Evolutionary conservation across 2,888 invertebrate species (phyloP).

Genomic region (Brachyptera putata): DNA sequence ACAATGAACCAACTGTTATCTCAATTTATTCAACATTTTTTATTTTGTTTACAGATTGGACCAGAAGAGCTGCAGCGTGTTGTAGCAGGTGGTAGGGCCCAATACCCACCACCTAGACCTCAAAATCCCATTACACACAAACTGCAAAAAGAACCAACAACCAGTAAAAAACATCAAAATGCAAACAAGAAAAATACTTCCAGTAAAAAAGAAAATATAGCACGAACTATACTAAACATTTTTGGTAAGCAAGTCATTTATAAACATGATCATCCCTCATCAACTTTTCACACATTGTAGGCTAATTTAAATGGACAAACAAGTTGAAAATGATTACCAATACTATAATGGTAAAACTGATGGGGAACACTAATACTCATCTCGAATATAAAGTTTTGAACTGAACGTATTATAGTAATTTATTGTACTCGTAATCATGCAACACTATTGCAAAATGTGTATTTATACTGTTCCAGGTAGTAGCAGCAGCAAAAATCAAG

Average conservation of each 20-base stretch:
- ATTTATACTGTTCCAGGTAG: slow-evolving; percentile 21
- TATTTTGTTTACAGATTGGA: background rate
- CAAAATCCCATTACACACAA: slow-evolving; percentile 1
- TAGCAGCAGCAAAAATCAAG: slow-evolving; percentile 9
- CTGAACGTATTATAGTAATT: too few species aligned
- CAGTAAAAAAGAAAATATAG: slow-evolving; percentile 51
- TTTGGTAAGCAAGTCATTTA: too few species aligned
- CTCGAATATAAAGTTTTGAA: too few species aligned
- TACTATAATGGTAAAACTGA: too few species aligned
- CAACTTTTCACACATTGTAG: too few species aligned
- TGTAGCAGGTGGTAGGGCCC: slow-evolving; percentile 5
- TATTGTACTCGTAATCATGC: too few species aligned
- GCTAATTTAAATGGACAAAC: too few species aligned
- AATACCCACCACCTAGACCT: background rate
- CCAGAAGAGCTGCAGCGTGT: slow-evolving; percentile 49
- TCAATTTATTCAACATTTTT: background rate
- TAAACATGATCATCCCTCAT: too few species aligned
- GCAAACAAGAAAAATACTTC: slow-evolving; percentile 32
- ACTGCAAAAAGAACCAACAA: slow-evolving; percentile 17
- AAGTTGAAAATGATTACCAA: too few species aligned
- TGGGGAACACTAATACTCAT: too few species aligned
- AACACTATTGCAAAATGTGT: too few species aligned
- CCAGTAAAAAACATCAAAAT: slow-evolving; percentile 23
- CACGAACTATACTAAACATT: slow-evolving; percentile 75
- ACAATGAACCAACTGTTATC: too few species aligned